Conservation (phyloP, 2,113 vertebrate species). For the Tetraodon nigroviridis region DNA sequence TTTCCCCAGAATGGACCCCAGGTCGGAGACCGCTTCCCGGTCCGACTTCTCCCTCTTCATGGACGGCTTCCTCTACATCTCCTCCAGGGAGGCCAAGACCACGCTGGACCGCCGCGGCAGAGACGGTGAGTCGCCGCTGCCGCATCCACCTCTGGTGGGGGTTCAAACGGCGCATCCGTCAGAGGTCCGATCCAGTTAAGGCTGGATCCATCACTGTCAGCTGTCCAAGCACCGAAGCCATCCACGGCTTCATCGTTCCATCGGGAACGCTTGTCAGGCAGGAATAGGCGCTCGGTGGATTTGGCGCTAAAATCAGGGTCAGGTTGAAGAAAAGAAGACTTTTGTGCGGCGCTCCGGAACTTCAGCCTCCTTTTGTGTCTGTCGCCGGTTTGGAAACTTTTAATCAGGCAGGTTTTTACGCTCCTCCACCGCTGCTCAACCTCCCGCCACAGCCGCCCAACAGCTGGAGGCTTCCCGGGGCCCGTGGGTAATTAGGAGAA, state of each 20-base stretch:
- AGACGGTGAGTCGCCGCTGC: slow-evolving; percentile 77
- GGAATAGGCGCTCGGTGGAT: slow-evolving; percentile 22
- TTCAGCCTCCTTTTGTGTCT: slow-evolving; percentile 36
- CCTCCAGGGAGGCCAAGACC: slow-evolving; percentile 71
- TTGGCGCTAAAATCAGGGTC: slow-evolving; percentile 12
- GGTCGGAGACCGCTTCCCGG: slow-evolving; percentile 69
- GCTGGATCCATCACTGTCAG: slow-evolving; percentile 62
- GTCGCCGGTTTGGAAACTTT: slow-evolving; percentile 60
- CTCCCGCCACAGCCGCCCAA: slow-evolving; percentile 54
- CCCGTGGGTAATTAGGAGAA: slow-evolving; percentile 72
- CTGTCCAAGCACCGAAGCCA: slow-evolving; percentile 47
- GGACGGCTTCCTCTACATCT: slow-evolving; percentile 89
- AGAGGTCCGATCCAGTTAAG: slow-evolving; percentile 53
- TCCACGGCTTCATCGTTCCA: slow-evolving; percentile 54
- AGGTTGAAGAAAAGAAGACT: slow-evolving; percentile 7
- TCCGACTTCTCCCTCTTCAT: slow-evolving; percentile 79
- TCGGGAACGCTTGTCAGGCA: slow-evolving; percentile 37
- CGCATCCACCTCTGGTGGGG: slow-evolving; percentile 19
- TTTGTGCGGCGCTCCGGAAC: slow-evolving; percentile 15
- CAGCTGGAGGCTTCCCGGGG: slow-evolving; percentile 71
- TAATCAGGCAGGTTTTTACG: slow-evolving; percentile 52
- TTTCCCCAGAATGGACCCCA: slow-evolving; percentile 79
- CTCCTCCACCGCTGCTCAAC: slow-evolving; percentile 39
- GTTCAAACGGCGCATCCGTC: slow-evolving; percentile 46
- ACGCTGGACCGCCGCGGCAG: slow-evolving; percentile 80